Evolutionary conservation across 1,140 invertebrate genomes (phyloP).

Genomic region (Phenacoccus solenopsis): DNA sequence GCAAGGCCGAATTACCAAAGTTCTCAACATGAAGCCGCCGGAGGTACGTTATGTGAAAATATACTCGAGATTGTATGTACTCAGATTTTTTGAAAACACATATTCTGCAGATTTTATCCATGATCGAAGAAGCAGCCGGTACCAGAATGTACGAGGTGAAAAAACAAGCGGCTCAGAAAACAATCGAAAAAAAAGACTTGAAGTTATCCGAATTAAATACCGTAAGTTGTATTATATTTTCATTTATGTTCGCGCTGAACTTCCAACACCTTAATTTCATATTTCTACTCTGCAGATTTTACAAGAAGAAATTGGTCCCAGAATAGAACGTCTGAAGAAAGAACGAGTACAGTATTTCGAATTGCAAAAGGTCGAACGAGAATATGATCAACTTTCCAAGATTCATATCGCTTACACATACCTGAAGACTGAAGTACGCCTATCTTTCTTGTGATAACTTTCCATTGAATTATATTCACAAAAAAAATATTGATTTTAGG

Average conservation of each 20-base stretch:
- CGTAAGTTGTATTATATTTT: constrained; percentile 38
- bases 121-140: constrained; percentile 99
- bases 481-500: not conserved
- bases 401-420: constrained; percentile 66
- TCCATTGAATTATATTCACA: not conserved
- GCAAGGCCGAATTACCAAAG: constrained; percentile 99
- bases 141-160: constrained; percentile 95
- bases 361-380: constrained; percentile 72
- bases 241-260: not conserved
- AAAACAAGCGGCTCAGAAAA: constrained; percentile 72
- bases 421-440: constrained; percentile 35
- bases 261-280: too few species aligned
- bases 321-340: constrained; percentile 70
- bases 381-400: constrained; percentile 70
- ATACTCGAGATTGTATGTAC: not conserved
- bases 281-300: constrained; percentile 47
- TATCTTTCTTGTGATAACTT: not conserved
- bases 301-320: constrained; percentile 77
- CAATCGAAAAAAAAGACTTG: constrained; percentile 87
- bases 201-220: constrained; percentile 77
- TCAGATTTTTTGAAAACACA: not conserved
- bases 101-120: constrained; percentile 68
- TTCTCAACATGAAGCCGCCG: constrained; percentile 95
- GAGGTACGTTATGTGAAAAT: constrained; percentile 48
- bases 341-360: constrained; percentile 77